Evolutionary conservation across 2,797 vertebrate genomes (phyloP).

Genomic region (Rhinichthys osculus): DNA sequence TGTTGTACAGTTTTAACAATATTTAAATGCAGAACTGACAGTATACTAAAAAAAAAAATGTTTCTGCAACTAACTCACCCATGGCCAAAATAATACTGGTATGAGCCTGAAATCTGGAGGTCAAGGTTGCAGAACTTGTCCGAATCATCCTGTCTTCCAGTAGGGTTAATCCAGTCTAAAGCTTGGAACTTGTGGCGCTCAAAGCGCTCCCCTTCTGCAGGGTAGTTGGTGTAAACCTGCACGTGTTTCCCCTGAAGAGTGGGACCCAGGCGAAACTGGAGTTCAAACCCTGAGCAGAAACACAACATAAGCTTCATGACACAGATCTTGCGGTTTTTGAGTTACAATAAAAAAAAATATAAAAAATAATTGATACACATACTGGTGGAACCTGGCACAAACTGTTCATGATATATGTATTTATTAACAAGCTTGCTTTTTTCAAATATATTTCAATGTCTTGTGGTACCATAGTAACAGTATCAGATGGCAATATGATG

Average conservation of each 20-base stretch:
- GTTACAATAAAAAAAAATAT: background rate
- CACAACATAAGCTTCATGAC: background rate
- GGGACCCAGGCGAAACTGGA: conserved; percentile 93
- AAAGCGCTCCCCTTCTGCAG: conserved; percentile 82
- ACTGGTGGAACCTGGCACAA: background rate
- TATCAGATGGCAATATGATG: background rate
- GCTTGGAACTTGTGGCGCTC: conserved; percentile 81
- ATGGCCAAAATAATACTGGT: conserved; percentile 90
- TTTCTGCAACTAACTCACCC: conserved; percentile 78
- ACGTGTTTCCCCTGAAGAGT: conserved; percentile 92
- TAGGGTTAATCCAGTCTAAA: conserved; percentile 87
- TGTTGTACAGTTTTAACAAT: background rate
- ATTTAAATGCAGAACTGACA: background rate
- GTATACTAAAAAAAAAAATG: background rate
- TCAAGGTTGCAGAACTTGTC: conserved; percentile 92
- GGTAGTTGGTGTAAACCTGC: conserved; percentile 89
- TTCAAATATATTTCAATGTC: background rate
- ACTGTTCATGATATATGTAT: background rate
- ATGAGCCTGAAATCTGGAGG: conserved; percentile 89
- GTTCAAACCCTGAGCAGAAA: conserved; percentile 87
- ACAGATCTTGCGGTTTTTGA: background rate
- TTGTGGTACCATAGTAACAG: background rate
- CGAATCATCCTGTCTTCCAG: conserved; percentile 90
- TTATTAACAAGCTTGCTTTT: background rate
- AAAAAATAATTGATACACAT: background rate